Evolutionary conservation across 2,113 vertebrate genomes (phyloP), one percentile per base, ranked within the genome.

Genomic region (Erythrolamprus reginae): DNA sequence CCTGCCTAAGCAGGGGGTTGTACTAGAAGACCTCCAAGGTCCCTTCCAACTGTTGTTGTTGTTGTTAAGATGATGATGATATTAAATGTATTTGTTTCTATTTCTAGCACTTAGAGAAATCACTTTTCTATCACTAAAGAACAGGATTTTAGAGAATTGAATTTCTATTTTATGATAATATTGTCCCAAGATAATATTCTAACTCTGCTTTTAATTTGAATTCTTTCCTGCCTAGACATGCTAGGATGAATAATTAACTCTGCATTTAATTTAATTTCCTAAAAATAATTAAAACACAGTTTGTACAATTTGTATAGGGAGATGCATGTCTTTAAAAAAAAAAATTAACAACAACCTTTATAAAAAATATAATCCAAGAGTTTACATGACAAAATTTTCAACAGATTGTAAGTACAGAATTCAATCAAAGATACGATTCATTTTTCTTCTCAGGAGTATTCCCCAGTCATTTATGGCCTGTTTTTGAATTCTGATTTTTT

Each of bases 271-370:
- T 56, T 86, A 53, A 87, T 90, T 87, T 87, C 84, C 90, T 82
- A 82, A 90, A 90, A 85, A 86, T 86, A 86, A 90, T 87, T 87
- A 87, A 90, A 87, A 33, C 42, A 56, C 26, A 90, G 90, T 42
- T 82, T 42, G 47, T 55, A 85, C 50, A 82, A 82, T 45, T 55
- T 28, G 24, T 87, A 77, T 48, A 90, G 55, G 38, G 61, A 82
- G 61, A 87, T 90, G 61, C 85, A 90, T 21, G 56, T 47, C 4
- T 87, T 87, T n/a, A 45, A 45, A 45, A 82, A 82, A 45, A 45
- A 45, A 82, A 82, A 87, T 90, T 56, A 51, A 77, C 51, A 82
- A 56, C 84, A 82, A 33, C 26, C 19, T 82, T 55, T 53, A 48
- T 12, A 56, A 42, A 42, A 48, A 45, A 87, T 48, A 86, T 19